Evolutionary conservation across 2,888 invertebrate species (phyloP).

Genomic region (Masnerella sp.): DNA sequence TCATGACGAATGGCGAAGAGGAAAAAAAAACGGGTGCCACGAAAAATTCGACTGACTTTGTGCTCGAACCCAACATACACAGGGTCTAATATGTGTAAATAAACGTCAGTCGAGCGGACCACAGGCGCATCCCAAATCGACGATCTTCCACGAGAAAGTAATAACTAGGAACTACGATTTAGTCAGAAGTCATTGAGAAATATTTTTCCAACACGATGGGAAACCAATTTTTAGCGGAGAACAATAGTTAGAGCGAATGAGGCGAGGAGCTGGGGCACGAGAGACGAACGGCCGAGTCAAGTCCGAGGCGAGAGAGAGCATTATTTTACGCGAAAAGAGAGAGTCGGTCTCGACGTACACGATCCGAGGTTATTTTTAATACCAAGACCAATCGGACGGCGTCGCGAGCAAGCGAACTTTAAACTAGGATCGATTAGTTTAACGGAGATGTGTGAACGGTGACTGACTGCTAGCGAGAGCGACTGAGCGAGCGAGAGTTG

Average conservation of each 20-base stretch:
- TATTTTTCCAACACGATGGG: constrained; percentile 74
- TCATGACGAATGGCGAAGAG: constrained; percentile 21
- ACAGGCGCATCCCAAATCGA: constrained; percentile 58
- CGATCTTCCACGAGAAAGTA: constrained; percentile 69
- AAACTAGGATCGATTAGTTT: constrained; percentile 68
- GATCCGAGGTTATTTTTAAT: constrained; percentile 78
- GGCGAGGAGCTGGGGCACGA: constrained; percentile 20
- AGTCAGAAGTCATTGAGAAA: constrained; percentile 69
- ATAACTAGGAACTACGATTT: constrained; percentile 68
- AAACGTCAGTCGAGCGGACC: constrained; percentile 41
- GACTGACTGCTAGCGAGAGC: constrained; percentile 35
- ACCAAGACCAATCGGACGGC: constrained; percentile 77
- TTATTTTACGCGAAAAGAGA: constrained; percentile 51
- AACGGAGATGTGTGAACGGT: constrained; percentile 24
- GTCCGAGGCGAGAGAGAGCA: constrained; percentile 48
- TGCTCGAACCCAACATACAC: constrained; percentile 57
- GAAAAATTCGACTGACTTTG: constrained; percentile 18
- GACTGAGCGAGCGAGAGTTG: constrained; percentile 35
- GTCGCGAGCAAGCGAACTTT: constrained; percentile 56
- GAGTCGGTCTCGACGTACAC: constrained; percentile 55
- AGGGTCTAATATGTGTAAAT: constrained; percentile 62
- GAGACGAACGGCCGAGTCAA: constrained; percentile 19
- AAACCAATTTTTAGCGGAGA: constrained; percentile 66
- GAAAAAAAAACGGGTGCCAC: constrained; percentile 56
- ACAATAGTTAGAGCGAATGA: constrained; percentile 52